These are phyloP conservation scores for Melanotaenia trifasciata DNA, from an alignment of 2,797 vertebrate species.

Conservation along the genomic window DNA sequence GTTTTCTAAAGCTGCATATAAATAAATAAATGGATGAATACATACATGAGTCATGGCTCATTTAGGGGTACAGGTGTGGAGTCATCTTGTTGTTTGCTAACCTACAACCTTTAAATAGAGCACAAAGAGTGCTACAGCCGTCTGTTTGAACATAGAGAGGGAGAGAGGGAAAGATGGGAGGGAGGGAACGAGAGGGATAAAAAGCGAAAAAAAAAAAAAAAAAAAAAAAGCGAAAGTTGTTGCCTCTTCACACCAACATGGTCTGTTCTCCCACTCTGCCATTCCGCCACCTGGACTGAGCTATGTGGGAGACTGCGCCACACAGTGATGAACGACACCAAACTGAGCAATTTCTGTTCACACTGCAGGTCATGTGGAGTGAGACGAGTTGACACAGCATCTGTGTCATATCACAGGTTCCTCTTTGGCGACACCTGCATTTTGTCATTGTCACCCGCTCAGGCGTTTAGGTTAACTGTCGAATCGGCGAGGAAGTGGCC, in stretches of 20 bases:
- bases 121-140: conserved; percentile 71
- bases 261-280: conserved; percentile 84
- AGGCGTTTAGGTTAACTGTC: conserved; percentile 76
- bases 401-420: conserved; percentile 77
- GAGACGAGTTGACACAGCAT: conserved; percentile 69
- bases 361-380: conserved; percentile 69
- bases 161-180: conserved; percentile 21
- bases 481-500: conserved; percentile 73
- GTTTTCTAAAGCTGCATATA: conserved; percentile 27
- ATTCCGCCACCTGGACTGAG: conserved; percentile 81
- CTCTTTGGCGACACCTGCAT: conserved; percentile 75
- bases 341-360: conserved; percentile 77
- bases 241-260: conserved; percentile 85
- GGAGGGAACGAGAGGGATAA: conserved; percentile 49
- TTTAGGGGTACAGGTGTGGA: conserved; percentile 72
- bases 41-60: conserved; percentile 73
- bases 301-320: conserved; percentile 76
- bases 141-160: conserved; percentile 61
- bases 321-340: conserved; percentile 75
- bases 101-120: conserved; percentile 81
- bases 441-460: conserved; percentile 80
- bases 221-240: conserved; percentile 75
- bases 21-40: conserved; percentile 49
- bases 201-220: conserved; percentile 22
- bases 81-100: conserved; percentile 76